Percentiles rank a stretch among this genome's conserved stretches.
These are phyloP conservation scores for Globodera rostochiensis DNA, from an alignment of 1,140 invertebrate genomes.

Conservation along the genomic window DNA sequence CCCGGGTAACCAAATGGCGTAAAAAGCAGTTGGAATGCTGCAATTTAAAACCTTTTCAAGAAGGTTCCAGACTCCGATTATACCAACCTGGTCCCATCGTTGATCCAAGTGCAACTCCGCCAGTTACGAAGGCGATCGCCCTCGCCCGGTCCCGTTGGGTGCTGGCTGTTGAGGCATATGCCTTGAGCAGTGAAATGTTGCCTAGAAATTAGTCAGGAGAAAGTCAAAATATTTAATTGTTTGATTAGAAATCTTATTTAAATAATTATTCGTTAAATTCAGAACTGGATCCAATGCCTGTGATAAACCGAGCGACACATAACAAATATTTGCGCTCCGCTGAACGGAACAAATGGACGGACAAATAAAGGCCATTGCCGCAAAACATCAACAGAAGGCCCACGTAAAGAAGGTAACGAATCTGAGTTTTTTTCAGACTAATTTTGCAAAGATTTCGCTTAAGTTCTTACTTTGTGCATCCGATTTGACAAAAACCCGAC, in stretches of 20 bases:
- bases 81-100: conserved; percentile 39
- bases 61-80: no score
- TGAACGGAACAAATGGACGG: conserved; percentile 31
- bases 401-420: conserved; percentile 35
- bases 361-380: conserved; percentile 53
- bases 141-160: conserved; percentile 37
- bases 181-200: conserved; percentile 44
- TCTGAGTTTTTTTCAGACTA: conserved; percentile 1
- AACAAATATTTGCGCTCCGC: conserved; percentile 33
- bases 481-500: conserved; percentile 40
- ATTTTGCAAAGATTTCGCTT: neutral
- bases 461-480: conserved; percentile 29
- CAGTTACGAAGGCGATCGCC: conserved; percentile 44
- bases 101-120: conserved; percentile 35
- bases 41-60: no score
- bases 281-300: conserved; percentile 48
- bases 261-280: neutral
- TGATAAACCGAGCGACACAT: conserved; percentile 45
- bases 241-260: no score
- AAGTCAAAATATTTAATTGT: no score
- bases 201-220: neutral
- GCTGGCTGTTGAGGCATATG: conserved; percentile 43
- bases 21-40: conserved; percentile 43
- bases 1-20: conserved; percentile 42
- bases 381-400: conserved; percentile 49